Evolutionary conservation across 2,888 invertebrate species (phyloP), one percentile per base, ranked within the genome.

Genomic region (Phengaris arion): DNA sequence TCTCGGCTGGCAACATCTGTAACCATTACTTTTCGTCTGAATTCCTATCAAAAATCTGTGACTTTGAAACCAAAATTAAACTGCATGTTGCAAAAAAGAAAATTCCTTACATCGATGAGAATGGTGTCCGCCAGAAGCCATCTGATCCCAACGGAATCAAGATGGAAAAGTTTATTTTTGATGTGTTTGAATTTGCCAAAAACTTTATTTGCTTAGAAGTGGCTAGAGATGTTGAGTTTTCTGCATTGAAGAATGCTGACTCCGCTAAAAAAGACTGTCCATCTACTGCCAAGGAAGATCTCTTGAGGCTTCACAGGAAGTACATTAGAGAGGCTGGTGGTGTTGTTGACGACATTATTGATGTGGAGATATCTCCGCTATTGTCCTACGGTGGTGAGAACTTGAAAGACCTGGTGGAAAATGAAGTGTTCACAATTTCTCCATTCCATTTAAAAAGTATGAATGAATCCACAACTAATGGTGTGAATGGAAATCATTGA

Each of bases 111-210:
- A 93, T 98, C 0, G 96, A 98, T 85, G 93, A 94, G 1, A 93
- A 95, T 9, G 98, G 98, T 4, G 92, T 95, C 22, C 94, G 95
- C 72, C 93, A 96, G 59, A 96, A 95, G 79, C 99, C 99, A 0
- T 94, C 95, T 0, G 95, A 95, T 78, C 96, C 98, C 0, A 99
- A 99, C 83, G 99, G 99, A 10, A 98, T 99, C 80, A 99, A 99
- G 93, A 97, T 99, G 91, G 99, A 99, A 86, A 99, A 99, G 89
- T 99, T 99, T 87, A 97, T 99, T 10, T 99, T 99, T 87, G 99
- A 99, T 89, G 99, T 99, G 0, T 99, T 99, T 85, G 97, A 97
- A 84, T 98, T 98, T 89, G 96, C 99, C 0, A 95, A 97, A 79
- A 96, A 96, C 82, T 98, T 99, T 84, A 98, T 97, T 12, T 98